A percentile compares a stretch with the other conserved stretches of the same genome.
Conservation (phyloP, 2,113 vertebrate species). For the Cyprinodon brontotheroides region DNA sequence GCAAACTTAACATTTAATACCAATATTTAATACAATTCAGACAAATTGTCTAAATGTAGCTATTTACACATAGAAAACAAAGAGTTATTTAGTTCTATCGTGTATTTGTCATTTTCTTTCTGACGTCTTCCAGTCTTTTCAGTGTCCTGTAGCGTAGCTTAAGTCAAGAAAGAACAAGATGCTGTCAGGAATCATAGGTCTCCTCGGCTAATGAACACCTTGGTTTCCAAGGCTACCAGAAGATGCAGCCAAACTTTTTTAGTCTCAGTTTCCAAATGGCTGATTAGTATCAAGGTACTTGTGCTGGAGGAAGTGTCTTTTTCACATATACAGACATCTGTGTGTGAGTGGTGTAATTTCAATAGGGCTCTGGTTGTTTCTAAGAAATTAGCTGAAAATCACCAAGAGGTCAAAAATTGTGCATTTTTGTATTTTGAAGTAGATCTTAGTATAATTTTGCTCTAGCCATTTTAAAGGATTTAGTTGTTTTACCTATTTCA, state of each 20-base stretch:
- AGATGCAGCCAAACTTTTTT: constrained; percentile 51
- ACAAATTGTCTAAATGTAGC: not conserved
- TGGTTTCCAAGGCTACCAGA: constrained; percentile 74
- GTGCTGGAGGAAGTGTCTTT: constrained; percentile 73
- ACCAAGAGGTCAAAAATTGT: constrained; percentile 45
- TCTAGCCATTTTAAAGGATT: not conserved
- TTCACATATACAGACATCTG: constrained; percentile 77
- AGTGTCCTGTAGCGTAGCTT: constrained; percentile 42
- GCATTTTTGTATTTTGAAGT: constrained; percentile 29
- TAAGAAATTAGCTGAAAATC: constrained; percentile 56
- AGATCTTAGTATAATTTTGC: constrained; percentile 29
- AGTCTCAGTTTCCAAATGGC: constrained; percentile 73
- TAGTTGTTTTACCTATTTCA: not conserved
- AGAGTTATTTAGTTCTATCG: constrained; percentile 7
- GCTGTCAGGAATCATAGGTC: constrained; percentile 43
- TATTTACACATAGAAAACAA: constrained; percentile 2
- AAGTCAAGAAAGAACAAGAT: constrained; percentile 40
- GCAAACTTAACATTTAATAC: too few species aligned
- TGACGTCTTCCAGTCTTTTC: constrained; percentile 13
- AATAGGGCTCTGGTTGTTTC: constrained; percentile 68
- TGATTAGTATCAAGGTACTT: constrained; percentile 81
- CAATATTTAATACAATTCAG: not conserved
- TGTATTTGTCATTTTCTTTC: not conserved
- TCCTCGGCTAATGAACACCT: constrained; percentile 53
- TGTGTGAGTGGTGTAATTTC: constrained; percentile 73